Evolutionary conservation across 2,888 invertebrate species (phyloP).

Genomic region (Drosophila neonasuta): DNA sequence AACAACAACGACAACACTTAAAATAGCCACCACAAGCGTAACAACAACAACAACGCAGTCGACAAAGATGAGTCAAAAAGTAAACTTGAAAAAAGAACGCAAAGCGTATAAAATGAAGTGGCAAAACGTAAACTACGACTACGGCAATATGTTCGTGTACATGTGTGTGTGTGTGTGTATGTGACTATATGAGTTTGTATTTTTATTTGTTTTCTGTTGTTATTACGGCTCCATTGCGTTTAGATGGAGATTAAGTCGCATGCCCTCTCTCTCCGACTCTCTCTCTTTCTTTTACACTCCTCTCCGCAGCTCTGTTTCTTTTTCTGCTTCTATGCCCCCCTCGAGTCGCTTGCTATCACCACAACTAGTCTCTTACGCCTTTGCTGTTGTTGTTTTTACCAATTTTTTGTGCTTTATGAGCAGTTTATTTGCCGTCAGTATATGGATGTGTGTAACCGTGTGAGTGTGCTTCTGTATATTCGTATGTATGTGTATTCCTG

Average conservation of each 20-base stretch:
- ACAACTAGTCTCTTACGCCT: conserved; percentile 45
- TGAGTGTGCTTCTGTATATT: neutral
- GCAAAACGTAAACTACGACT: conserved; percentile 72
- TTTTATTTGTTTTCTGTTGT: conserved; percentile 75
- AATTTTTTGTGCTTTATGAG: conserved; percentile 71
- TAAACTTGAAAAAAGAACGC: conserved; percentile 46
- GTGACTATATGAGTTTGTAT: conserved; percentile 38
- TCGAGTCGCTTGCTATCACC: neutral
- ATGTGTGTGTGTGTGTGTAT: conserved; percentile 15
- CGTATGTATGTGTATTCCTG: conserved; percentile 27
- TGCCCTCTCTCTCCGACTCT: conserved; percentile 16
- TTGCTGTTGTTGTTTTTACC: conserved; percentile 49
- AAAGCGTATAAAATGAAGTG: conserved; percentile 73
- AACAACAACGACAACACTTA: conserved; percentile 19
- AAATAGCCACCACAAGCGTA: conserved; percentile 2
- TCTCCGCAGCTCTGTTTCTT: neutral
- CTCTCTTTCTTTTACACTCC: neutral
- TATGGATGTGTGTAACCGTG: conserved; percentile 15
- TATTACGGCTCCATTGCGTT: conserved; percentile 77
- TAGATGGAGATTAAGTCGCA: conserved; percentile 76
- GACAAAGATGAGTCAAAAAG: conserved; percentile 57
- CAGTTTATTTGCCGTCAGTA: conserved; percentile 67
- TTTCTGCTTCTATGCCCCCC: neutral
- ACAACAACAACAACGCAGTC: conserved; percentile 16
- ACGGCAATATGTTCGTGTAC: conserved; percentile 28